phyloP scores from a whole-genome alignment of 2,888 invertebrate genomes.

The Rhagium mordax region DNA sequence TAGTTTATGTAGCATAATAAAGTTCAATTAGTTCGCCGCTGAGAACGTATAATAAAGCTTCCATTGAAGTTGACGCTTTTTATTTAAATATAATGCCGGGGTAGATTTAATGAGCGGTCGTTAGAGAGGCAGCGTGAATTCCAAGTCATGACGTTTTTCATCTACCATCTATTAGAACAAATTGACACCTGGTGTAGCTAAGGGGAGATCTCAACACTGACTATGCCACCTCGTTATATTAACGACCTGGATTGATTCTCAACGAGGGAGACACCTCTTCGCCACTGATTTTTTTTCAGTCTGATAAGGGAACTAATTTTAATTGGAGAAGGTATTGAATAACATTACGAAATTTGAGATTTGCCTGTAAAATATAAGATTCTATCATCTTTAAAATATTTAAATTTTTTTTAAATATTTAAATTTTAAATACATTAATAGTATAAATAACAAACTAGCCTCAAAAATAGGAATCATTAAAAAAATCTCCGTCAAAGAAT shows the following conservation, averaged over 20 bases:
- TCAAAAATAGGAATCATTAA: too few relatives aligned
- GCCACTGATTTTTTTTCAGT: conserved; percentile 21
- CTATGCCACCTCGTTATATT: conserved; percentile 65
- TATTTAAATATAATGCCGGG: conserved; percentile 60
- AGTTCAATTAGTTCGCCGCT: conserved; percentile 54
- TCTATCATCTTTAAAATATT: too few relatives aligned
- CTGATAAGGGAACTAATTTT: conserved; percentile 35
- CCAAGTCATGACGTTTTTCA: conserved; percentile 51
- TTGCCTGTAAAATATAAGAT: too few relatives aligned
- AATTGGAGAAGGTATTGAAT: conserved; percentile 20
- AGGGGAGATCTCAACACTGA: conserved; percentile 53
- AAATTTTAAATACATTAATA: too few relatives aligned
- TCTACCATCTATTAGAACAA: conserved; percentile 71
- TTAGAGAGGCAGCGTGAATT: conserved; percentile 57
- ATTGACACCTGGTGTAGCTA: conserved; percentile 71
- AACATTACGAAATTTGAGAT: neutral
- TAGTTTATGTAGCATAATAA: conserved; percentile 53
- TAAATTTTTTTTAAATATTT: too few relatives aligned
- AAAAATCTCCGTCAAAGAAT: too few relatives aligned
- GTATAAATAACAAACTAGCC: too few relatives aligned
- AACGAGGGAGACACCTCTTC: conserved; percentile 39
- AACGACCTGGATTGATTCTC: conserved; percentile 65
- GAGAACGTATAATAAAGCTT: conserved; percentile 55
- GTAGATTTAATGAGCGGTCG: conserved; percentile 65
- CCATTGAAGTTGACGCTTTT: conserved; percentile 54